Evolutionary conservation across 2,888 invertebrate genomes (phyloP).

Genomic region (Nemurella pictetii): DNA sequence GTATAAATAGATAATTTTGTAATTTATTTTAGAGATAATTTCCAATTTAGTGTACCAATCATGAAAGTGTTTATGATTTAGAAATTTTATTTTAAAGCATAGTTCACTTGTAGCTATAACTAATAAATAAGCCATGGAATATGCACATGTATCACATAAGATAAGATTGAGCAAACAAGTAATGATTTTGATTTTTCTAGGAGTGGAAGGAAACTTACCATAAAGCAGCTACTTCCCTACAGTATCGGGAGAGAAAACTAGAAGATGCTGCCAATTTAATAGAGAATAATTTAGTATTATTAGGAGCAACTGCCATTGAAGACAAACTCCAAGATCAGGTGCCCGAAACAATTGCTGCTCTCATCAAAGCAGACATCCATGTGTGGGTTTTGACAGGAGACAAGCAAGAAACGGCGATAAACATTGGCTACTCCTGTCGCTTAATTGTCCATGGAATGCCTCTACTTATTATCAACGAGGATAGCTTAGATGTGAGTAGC

Average conservation of each 20-base stretch:
- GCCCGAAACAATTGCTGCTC: constrained; percentile 91
- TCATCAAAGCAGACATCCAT: constrained; percentile 90
- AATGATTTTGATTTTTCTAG: constrained; percentile 50
- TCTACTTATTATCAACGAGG: constrained; percentile 85
- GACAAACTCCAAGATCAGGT: constrained; percentile 93
- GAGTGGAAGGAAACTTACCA: constrained; percentile 87
- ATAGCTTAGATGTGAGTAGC: constrained; percentile 82
- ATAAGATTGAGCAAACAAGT: no score
- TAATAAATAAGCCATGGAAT: no score
- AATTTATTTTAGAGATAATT: no score
- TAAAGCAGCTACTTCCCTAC: constrained; percentile 80
- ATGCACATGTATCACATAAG: no score
- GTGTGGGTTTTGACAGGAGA: constrained; percentile 99
- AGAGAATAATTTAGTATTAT: constrained; percentile 82
- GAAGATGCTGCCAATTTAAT: constrained; percentile 92
- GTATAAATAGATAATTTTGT: no score
- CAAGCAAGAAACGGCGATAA: constrained; percentile 99
- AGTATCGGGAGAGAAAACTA: constrained; percentile 83
- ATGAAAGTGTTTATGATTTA: no score
- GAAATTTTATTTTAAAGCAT: no score
- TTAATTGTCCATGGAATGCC: constrained; percentile 85
- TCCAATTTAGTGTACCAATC: no score
- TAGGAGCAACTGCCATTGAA: constrained; percentile 98
- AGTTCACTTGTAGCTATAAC: no score
- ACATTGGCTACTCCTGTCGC: constrained; percentile 94